Base-by-base conservation (phyloP, 2,888 invertebrate genomes). In the Masnerella sp. region DNA sequence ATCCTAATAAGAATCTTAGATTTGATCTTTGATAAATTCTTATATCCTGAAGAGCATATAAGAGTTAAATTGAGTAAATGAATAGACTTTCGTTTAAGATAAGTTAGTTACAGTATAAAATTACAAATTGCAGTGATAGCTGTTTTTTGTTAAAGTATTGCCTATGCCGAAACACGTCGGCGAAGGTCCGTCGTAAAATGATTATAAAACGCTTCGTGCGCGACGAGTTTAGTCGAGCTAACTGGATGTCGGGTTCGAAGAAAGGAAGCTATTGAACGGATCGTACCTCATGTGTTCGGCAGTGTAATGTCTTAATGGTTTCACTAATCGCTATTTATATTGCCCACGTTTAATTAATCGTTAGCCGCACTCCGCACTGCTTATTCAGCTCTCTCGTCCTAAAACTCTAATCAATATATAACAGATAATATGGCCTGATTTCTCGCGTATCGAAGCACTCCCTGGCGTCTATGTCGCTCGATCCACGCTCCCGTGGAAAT, bases 401-500 rank as follows among this genome's bases (percentile, higher is more conserved):
- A 70, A 62, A 64, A 70, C 56, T 76, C 68, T 56, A 65, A 71
- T 74, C 68, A 61, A 58, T 65, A 65, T 80, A 82, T 82, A 84
- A 84, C 82, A 82, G 77, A 82, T 84, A 85, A 85, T 85, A 85
- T 85, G 85, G 84, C 85, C 82, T 84, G 77, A 76, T 77, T 73
- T 76, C 78, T 80, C 81, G 79, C 79, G 80, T 72, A 52, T 56
- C 67, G 71, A 59, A 64, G 71, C 72, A 49, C 58, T 70, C 74
- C 54, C 71, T 56, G 59, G 71, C 71, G 76, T 51, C 58, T 51
- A 65, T 65, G 59, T 65, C 72, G 67, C 61, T 70, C 56, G 47
- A 71, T 73, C 70, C 67, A 65, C 76, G 30, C 64, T 65, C 61
- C 73, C 76, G 77, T 77, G 79, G 77, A 84, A 85, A 86, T 84